Percentiles rank a stretch among this genome's conserved stretches.
These are phyloP conservation scores for Bradypodion ventrale DNA, from an alignment of 2,797 vertebrate species.

Conservation along the genomic window DNA sequence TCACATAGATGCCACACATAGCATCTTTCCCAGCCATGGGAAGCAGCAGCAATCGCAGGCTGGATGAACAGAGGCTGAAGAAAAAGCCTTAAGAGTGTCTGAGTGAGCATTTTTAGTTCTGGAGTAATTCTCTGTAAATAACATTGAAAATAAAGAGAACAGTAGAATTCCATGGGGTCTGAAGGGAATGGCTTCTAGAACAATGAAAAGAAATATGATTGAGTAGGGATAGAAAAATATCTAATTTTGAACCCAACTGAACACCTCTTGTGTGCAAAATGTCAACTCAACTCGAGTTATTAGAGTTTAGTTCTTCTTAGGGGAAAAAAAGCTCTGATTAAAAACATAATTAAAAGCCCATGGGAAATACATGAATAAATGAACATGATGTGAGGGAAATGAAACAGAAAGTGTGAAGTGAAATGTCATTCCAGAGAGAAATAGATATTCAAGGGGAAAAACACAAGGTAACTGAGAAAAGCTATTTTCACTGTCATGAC, in stretches of 20 bases:
- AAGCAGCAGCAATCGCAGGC: too few species aligned
- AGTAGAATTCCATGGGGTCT: slow-evolving; percentile 16
- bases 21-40: too few species aligned
- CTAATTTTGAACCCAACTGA: slow-evolving; percentile 29
- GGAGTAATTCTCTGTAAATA: not conserved
- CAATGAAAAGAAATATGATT: not conserved
- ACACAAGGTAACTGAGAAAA: not conserved
- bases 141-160: not conserved
- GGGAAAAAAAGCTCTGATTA: slow-evolving; percentile 22
- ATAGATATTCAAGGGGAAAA: not conserved
- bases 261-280: slow-evolving; percentile 41
- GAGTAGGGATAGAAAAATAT: slow-evolving; percentile 4
- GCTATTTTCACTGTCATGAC: not conserved
- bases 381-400: not conserved
- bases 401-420: slow-evolving; percentile 19
- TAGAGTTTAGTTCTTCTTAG: not conserved
- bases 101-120: slow-evolving; percentile 8
- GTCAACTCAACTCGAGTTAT: slow-evolving; percentile 23
- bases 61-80: too few species aligned
- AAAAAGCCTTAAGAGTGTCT: too few species aligned
- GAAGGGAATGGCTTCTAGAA: slow-evolving; percentile 32
- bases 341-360: slow-evolving; percentile 16
- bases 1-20: too few species aligned
- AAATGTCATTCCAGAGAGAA: not conserved
- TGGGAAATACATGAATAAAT: slow-evolving; percentile 12